Evolutionary conservation across 2,797 vertebrate species (phyloP).

Genomic region (Momotus momota): DNA sequence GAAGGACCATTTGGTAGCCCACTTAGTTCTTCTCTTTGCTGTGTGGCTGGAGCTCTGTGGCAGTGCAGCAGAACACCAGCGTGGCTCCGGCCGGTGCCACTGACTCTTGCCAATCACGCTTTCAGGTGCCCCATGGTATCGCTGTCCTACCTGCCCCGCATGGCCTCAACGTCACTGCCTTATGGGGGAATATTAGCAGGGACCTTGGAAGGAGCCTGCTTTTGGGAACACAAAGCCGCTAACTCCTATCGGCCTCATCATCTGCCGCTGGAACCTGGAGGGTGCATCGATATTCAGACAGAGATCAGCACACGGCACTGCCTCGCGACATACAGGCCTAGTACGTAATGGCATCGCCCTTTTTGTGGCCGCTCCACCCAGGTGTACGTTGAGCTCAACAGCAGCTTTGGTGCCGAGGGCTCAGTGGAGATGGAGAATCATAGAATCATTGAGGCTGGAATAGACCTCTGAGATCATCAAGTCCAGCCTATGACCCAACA

Average conservation of each 20-base stretch:
- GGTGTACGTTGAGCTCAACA: not conserved
- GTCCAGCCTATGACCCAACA: too few relatives aligned
- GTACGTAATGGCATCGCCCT: slow-evolving; percentile 66
- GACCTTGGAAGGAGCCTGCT: slow-evolving; percentile 90
- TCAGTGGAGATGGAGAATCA: not conserved
- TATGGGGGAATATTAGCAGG: slow-evolving; percentile 91
- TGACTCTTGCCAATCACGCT: not conserved
- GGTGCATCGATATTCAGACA: slow-evolving; percentile 91
- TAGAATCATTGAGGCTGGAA: too few relatives aligned
- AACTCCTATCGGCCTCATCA: slow-evolving; percentile 86
- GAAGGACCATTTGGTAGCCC: not conserved
- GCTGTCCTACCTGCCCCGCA: slow-evolving; percentile 88
- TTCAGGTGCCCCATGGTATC: slow-evolving; percentile 91
- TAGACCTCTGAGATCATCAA: too few relatives aligned
- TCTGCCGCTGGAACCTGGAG: slow-evolving; percentile 87
- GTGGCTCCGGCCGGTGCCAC: not conserved
- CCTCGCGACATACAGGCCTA: slow-evolving; percentile 92
- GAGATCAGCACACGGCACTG: slow-evolving; percentile 92
- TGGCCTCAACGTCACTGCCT: slow-evolving; percentile 87
- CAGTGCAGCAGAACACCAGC: not conserved
- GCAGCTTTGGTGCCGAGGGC: not conserved
- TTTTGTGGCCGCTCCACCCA: accelerated
- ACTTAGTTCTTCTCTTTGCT: not conserved
- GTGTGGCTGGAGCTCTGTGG: not conserved
- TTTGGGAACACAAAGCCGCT: slow-evolving; percentile 89